Evolutionary conservation across 37 sponge, comb jelly and placozoan genomes (phyloP).

Genomic region (Petrosia ficiformis): DNA sequence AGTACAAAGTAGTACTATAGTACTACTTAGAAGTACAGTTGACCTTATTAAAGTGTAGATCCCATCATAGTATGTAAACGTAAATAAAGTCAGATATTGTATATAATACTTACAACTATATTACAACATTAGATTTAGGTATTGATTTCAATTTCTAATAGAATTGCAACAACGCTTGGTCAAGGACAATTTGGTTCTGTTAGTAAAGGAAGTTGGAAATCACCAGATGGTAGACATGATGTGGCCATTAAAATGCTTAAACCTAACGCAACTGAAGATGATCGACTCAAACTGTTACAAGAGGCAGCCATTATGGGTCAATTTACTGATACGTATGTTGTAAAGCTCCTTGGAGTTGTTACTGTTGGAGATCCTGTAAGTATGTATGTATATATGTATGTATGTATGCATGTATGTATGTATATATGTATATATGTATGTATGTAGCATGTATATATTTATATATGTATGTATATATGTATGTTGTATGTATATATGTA

Average conservation of each 20-base stretch:
- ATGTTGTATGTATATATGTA: no score
- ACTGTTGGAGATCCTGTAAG: slow-evolving; percentile 60
- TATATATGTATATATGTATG: not conserved
- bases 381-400: not conserved
- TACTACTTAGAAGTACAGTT: no score
- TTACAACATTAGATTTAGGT: no score
- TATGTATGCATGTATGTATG: not conserved
- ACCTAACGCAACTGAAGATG: slow-evolving; percentile 13
- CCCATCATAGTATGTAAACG: no score
- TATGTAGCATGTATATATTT: no score
- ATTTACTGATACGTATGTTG: slow-evolving; percentile 40
- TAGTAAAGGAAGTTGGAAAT: slow-evolving; percentile 40
- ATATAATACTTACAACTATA: no score
- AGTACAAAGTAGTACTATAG: no score
- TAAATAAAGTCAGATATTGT: no score
- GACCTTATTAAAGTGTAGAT: no score
- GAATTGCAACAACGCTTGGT: slow-evolving; percentile 34
- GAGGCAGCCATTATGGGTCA: slow-evolving; percentile 68
- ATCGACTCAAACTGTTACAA: slow-evolving; percentile 49
- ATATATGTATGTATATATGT: not conserved
- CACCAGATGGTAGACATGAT: not conserved
- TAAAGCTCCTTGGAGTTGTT: slow-evolving; percentile 49
- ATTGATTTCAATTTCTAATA: slow-evolving; percentile 2
- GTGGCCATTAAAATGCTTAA: slow-evolving; percentile 65
- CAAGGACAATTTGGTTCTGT: slow-evolving; percentile 68